Evolutionary conservation across 2,888 invertebrate species (phyloP).

Genomic region (Stictocephala bisonia): DNA sequence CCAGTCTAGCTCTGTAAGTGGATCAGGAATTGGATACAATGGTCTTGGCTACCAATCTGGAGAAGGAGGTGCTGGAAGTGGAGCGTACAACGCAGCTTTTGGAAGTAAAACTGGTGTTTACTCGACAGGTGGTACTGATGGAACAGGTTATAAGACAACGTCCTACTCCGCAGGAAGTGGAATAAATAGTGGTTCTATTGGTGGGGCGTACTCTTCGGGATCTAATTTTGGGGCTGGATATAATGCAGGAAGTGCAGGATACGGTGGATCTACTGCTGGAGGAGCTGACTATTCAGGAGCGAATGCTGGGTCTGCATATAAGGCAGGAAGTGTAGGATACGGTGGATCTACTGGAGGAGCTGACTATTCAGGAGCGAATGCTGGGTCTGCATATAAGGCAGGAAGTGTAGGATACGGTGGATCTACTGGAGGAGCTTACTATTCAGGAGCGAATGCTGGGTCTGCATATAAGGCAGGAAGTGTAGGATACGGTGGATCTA

Average conservation of each 20-base stretch:
- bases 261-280: slow-evolving; percentile 65
- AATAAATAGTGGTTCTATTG: background rate
- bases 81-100: slow-evolving; percentile 15
- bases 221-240: background rate
- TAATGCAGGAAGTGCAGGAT: slow-evolving; percentile 31
- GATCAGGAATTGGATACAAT: background rate
- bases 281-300: slow-evolving; percentile 9
- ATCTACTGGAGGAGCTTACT: background rate
- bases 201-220: background rate
- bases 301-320: background rate
- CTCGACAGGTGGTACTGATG: too few relatives aligned
- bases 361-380: background rate
- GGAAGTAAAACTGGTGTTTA: background rate
- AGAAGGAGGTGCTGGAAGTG: slow-evolving; percentile 15
- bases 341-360: slow-evolving; percentile 22
- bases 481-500: slow-evolving; percentile 48
- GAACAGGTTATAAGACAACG: slow-evolving; percentile 2
- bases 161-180: background rate
- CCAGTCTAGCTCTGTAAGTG: slow-evolving; percentile 22
- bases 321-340: background rate
- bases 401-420: too few relatives aligned
- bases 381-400: too few relatives aligned
- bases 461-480: background rate
- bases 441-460: background rate
- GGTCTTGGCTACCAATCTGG: background rate